Evolutionary conservation across 2,113 vertebrate genomes (phyloP), one percentile per base, ranked within the genome.

Genomic region (Grantiella picta): DNA sequence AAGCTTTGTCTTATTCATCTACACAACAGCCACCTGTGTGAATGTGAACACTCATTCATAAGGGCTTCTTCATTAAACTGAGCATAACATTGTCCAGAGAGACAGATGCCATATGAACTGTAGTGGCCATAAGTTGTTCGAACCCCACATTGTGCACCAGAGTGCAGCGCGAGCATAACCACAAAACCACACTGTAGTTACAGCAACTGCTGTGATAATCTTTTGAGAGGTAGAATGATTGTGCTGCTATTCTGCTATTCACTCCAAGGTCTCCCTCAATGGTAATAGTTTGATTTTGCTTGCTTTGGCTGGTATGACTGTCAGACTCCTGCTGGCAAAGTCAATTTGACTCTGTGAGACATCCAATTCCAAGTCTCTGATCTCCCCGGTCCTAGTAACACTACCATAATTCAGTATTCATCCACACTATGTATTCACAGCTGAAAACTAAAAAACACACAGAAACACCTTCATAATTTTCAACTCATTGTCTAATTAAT

Each of bases 161-260:
- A 96, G 60, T 82, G 68, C 69, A 78, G 66, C 57, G 23, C 42
- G 86, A 95, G 19, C 82, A 73, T 83, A 96, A 96, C 79, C 95
- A 95, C 90, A 91, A 96, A 97, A 95, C 45, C 79, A 89, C 69
- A 56, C 47, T 81, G 42, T 59, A 89, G 44, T 96, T 96, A 94
- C 15, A 91, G 64, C 52, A 96, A 89, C 86, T 89, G 80, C 64
- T 94, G 88, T 85, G 94, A 94, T 83, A 96, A 95, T 94, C 85
- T 89, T 96, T 88, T 87, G 63, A 97, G 86, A 96, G 70, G 71
- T 84, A 69, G 59, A 95, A 90, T 86, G 49, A 95, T 89, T 86
- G 70, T 92, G 75, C 40, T 92, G 44, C 22, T 79, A 84, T 92
- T 94, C 89, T 88, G 21, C 87, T 94, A 8, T 82, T 92, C 1